Evolutionary conservation across 2,113 vertebrate species (phyloP), one percentile per base, ranked within the genome.

Genomic region (Meleagris gallopavo): DNA sequence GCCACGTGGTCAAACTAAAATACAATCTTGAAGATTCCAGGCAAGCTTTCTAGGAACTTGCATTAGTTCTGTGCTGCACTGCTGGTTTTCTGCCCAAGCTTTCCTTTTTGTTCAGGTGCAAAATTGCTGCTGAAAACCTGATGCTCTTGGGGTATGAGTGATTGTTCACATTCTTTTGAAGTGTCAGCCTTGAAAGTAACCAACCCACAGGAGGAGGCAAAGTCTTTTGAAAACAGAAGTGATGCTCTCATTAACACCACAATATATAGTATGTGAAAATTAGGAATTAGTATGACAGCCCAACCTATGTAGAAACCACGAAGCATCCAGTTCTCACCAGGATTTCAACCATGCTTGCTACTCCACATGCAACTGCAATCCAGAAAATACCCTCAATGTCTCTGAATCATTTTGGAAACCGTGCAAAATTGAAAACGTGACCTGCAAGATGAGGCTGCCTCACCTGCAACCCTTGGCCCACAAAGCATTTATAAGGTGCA

Each of bases 31-130:
- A 72, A 61, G 77, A 17, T 32, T 52, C 24, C 46, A 34, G 4
- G 36, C 1, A 15, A 48, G 17, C 9, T 72, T 72, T 41, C 38
- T 24, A 80, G 21, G 13, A 52, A 32, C 0, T 0, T 17, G 19
- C 21, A 84, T 43, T 43, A 38, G 12, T 65, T 41, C 50, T 25
- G 4, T 27, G 27, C 1, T 34, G 15, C 17, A 48, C 9, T 8
- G 2, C 6, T 30, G 14, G 10, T 11, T 69, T 54, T 83, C 57
- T 52, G 21, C 64, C 4, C 8, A 12, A 78, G 13, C 4, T 27
- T 24, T 41, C 21, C 14, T 69, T 72, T 71, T 41, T 45, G 46
- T 40, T 65, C 48, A 70, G 4, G 34, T 19, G 30, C 27, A 88
- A 57, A 83, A 80, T 24, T 27, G 10, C 34, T 70, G 36, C 2